Conservation (phyloP, 2,797 vertebrate genomes). For the Chaetophractus vellerosus region DNA sequence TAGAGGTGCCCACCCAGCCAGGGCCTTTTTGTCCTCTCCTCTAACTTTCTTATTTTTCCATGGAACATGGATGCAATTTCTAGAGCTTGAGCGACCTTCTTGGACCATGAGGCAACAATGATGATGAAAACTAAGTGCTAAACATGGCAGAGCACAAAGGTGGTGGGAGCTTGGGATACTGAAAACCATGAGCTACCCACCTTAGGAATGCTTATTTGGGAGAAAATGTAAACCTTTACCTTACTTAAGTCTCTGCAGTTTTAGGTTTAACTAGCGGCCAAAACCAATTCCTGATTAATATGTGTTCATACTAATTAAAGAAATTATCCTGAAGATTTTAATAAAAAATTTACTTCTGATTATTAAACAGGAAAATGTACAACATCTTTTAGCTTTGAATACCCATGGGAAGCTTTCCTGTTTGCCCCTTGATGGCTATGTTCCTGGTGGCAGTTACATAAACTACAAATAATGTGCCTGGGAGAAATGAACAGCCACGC, state of each 20-base stretch:
- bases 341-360: slow-evolving; percentile 15
- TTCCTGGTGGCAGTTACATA: not conserved
- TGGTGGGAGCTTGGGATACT: not conserved
- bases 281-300: not conserved
- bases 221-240: not conserved
- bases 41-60: not conserved
- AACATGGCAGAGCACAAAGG: not conserved
- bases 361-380: not conserved
- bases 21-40: not conserved
- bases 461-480: not conserved
- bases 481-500: not conserved
- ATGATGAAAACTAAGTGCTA: not conserved
- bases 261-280: not conserved
- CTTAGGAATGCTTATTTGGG: not conserved
- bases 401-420: not conserved
- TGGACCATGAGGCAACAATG: not conserved
- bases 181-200: accelerated
- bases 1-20: not conserved
- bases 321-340: not conserved
- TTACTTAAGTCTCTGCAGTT: not conserved
- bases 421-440: not conserved
- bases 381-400: slow-evolving; percentile 4
- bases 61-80: not conserved
- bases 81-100: not conserved
- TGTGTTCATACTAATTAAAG: not conserved